Evolutionary conservation across 2,113 vertebrate species (phyloP).

Genomic region (Notothenia coriiceps): DNA sequence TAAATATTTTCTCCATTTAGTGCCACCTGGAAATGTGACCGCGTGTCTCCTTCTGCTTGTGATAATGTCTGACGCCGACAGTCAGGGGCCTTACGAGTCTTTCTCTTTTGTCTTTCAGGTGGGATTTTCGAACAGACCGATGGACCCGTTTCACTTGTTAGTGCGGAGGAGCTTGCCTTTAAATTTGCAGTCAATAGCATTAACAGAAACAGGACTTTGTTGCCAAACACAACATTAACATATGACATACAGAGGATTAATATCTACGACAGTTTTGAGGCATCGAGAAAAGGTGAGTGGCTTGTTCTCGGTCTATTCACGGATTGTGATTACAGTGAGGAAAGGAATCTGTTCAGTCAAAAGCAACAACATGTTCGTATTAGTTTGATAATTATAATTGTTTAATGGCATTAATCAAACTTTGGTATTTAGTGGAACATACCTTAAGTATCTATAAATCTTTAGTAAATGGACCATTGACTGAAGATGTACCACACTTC

Average conservation of each 20-base stretch:
- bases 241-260: constrained; percentile 99
- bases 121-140: constrained; percentile 98
- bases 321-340: constrained; percentile 27
- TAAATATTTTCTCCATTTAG: constrained; percentile 39
- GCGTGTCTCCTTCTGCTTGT: constrained; percentile 19
- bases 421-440: neutral
- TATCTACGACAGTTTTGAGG: constrained; percentile 99
- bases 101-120: constrained; percentile 85
- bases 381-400: neutral
- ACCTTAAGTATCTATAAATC: neutral
- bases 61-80: constrained; percentile 24
- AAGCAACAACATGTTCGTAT: neutral
- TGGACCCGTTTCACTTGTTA: constrained; percentile 92
- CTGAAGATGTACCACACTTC: neutral
- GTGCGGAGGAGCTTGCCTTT: constrained; percentile 96
- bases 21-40: constrained; percentile 10
- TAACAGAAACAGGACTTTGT: constrained; percentile 96
- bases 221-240: constrained; percentile 98
- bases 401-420: neutral
- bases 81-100: constrained; percentile 15
- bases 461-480: neutral
- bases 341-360: constrained; percentile 6
- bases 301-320: constrained; percentile 1
- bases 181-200: constrained; percentile 99
- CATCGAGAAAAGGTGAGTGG: constrained; percentile 96